phyloP scores from a whole-genome alignment of 2,797 vertebrate species.

The Lacerta agilis region DNA sequence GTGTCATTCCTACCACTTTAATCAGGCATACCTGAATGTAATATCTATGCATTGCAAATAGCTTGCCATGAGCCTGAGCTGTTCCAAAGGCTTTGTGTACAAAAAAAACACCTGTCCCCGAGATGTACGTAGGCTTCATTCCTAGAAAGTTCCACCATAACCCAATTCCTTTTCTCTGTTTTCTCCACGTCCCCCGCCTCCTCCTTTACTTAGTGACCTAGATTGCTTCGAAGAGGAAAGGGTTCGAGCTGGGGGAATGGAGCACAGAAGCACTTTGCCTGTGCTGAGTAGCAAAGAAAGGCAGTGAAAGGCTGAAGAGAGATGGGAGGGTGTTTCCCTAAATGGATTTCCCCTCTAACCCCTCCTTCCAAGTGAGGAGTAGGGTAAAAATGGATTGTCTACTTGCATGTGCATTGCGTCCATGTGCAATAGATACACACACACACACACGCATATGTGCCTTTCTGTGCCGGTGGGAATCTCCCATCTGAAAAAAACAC shows the following conservation, averaged over 20 bases:
- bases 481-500: background rate
- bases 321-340: constrained; percentile 30
- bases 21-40: constrained; percentile 31
- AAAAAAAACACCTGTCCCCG: constrained; percentile 38
- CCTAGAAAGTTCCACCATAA: constrained; percentile 46
- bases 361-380: background rate
- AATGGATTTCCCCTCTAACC: constrained; percentile 37
- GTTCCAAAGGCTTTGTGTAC: constrained; percentile 47
- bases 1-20: constrained; percentile 45
- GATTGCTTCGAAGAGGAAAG: background rate
- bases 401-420: background rate
- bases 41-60: constrained; percentile 40
- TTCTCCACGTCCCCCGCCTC: constrained; percentile 30
- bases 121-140: constrained; percentile 47
- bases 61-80: constrained; percentile 31
- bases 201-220: constrained; percentile 23
- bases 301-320: constrained; percentile 12
- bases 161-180: constrained; percentile 20
- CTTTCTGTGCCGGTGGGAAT: background rate
- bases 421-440: background rate
- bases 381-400: constrained; percentile 15
- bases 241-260: constrained; percentile 11
- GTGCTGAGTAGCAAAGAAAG: fast-evolving
- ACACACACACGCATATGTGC: background rate
- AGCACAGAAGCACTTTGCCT: background rate